A percentile compares a stretch with the other conserved stretches of the same genome.
Evolutionary conservation across 1,140 invertebrate species (phyloP).

Genomic region (Matsumurasca onukii): DNA sequence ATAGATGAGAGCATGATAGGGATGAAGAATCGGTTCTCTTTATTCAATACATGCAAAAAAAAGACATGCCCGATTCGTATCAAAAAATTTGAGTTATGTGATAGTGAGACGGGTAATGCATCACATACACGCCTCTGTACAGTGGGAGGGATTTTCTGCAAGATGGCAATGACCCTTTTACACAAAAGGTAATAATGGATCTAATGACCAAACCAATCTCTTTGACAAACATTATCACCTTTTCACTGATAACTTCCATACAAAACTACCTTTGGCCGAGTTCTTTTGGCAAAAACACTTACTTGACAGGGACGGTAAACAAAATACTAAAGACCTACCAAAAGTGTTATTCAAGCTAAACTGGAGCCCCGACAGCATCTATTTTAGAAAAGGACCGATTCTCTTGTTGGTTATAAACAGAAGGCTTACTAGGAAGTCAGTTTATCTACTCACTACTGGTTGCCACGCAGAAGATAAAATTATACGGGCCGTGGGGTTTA

Average conservation of each 20-base stretch:
- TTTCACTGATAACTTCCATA: constrained; percentile 20
- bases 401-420: constrained; percentile 5
- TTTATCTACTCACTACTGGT: background rate
- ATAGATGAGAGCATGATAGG: constrained; percentile 15
- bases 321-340: constrained; percentile 11
- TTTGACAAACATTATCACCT: constrained; percentile 13
- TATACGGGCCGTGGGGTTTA: background rate
- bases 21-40: constrained; percentile 16
- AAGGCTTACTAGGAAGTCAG: constrained; percentile 1
- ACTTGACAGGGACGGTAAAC: constrained; percentile 1
- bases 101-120: constrained; percentile 2
- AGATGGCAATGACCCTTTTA: background rate
- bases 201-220: background rate
- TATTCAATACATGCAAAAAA: background rate
- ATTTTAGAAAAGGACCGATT: background rate
- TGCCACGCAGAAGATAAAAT: constrained; percentile 15
- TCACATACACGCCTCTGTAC: background rate
- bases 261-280: background rate
- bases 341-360: background rate
- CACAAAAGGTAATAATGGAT: background rate
- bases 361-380: background rate
- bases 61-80: background rate
- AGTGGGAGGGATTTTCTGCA: constrained; percentile 19
- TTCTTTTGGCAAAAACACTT: background rate
- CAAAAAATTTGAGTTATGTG: constrained; percentile 16